phyloP scores from a whole-genome alignment of 2,888 invertebrate species.

The Hedychridium roseum region DNA sequence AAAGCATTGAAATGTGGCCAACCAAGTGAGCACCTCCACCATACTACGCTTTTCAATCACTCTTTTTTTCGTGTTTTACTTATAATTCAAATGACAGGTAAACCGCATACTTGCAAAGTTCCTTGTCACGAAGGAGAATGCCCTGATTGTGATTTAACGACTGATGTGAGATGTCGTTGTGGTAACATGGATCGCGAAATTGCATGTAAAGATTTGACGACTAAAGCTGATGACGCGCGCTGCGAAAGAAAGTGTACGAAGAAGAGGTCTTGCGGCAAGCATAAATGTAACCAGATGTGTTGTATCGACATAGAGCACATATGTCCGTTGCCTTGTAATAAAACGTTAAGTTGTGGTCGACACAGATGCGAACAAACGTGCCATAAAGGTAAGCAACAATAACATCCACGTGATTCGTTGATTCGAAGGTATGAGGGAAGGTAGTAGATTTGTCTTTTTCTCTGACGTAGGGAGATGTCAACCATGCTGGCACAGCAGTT shows the following conservation, averaged over 20 bases:
- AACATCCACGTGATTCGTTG: too few species aligned
- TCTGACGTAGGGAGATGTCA: conserved; percentile 55
- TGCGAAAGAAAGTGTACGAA: conserved; percentile 93
- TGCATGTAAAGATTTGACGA: conserved; percentile 76
- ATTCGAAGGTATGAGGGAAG: too few species aligned
- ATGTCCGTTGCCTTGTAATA: conserved; percentile 84
- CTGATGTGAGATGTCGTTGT: conserved; percentile 83
- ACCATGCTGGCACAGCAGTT: conserved; percentile 65
- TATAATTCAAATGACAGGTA: conserved; percentile 62
- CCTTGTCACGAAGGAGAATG: conserved; percentile 79
- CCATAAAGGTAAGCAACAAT: conserved; percentile 80
- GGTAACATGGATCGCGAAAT: conserved; percentile 85
- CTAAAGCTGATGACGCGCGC: conserved; percentile 76
- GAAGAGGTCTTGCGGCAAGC: conserved; percentile 85
- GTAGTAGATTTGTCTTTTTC: too few species aligned
- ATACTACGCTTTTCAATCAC: background rate
- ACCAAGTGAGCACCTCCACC: conserved; percentile 52
- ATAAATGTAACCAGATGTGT: conserved; percentile 89
- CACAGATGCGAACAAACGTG: conserved; percentile 91
- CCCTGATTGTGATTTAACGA: conserved; percentile 79
- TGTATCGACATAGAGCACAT: conserved; percentile 88
- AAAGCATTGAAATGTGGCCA: conserved; percentile 62
- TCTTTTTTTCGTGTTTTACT: too few species aligned
- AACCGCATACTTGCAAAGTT: conserved; percentile 74
- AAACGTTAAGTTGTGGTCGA: conserved; percentile 83